Conservation (phyloP, 2,797 vertebrate genomes). For the Microhierax caerulescens region DNA sequence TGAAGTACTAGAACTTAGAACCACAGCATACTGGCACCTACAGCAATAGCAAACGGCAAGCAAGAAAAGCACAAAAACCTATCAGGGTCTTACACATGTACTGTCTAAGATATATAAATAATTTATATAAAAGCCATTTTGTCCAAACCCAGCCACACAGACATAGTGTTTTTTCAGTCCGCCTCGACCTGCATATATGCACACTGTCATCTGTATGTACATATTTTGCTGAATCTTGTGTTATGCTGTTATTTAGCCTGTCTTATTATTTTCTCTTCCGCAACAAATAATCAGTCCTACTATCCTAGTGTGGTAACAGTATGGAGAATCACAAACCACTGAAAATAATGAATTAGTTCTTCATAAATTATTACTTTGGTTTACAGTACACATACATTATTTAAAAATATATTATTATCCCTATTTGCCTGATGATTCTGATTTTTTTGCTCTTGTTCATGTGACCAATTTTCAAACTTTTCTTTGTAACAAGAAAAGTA, state of each 20-base stretch:
- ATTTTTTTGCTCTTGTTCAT: neutral
- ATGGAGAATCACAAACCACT: neutral
- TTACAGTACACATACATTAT: neutral
- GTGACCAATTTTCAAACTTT: neutral
- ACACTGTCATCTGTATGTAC: neutral
- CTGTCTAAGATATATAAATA: too few species aligned
- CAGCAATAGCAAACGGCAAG: too few species aligned
- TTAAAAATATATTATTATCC: neutral
- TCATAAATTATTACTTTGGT: neutral
- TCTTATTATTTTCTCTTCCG: neutral
- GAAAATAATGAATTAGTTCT: neutral
- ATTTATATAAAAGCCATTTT: too few species aligned
- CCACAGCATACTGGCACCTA: too few species aligned
- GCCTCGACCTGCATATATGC: too few species aligned
- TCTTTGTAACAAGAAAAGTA: neutral
- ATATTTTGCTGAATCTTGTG: neutral
- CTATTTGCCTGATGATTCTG: neutral
- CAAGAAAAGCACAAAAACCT: too few species aligned
- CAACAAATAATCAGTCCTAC: neutral
- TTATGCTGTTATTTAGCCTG: neutral
- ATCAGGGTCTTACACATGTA: too few species aligned
- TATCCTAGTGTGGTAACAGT: neutral
- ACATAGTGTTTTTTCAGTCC: too few species aligned
- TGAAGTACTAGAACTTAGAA: too few species aligned
- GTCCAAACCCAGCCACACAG: too few species aligned